Base-by-base conservation (phyloP, 2,797 vertebrate genomes). In the Vireo griseus region DNA sequence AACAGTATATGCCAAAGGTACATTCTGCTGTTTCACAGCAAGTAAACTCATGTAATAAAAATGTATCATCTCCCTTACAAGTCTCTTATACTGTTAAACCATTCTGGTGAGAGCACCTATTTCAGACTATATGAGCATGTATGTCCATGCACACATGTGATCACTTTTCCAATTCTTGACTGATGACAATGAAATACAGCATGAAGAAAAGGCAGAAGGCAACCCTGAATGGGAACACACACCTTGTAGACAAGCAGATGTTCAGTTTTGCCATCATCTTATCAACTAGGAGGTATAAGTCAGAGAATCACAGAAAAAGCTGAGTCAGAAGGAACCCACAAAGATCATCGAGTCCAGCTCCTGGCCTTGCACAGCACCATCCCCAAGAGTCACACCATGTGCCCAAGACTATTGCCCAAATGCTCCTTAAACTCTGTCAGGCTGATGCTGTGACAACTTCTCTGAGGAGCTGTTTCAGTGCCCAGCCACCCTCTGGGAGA, bases 311-410 rank as follows among this genome's bases (percentile, higher is more conserved):
- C 33, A 69, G 11, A 40, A 48, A 17, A 54, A 61, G 6, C 8
- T 47, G 55, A 47, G 20, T 29, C 47, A 33, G 33, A 61, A 86
- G 47, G 11, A 29, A 62, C 7, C 11, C 29, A 21, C 40, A 47
- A 52, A 0, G 0, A 47, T 2, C 12, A n/a, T 9, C 18, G 22
- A 59, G 8, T 67, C 21, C 45, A 52, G 1, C 33, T 76, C 55
- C 47, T 3, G 3, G 29, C 8, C 11, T 13, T 14, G 33, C 29
- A 4, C 39, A 76, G 40, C 24, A 47, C 33, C 33, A 54, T 39
- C 33, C 45, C 29, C 40, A 54, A 8, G 24, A 68, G 13, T 39
- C 55, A 47, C 40, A 47, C 16, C 29, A 8, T 7, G 55, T 40
- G 40, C 33, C 20, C 6, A 5, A 33, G 24, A 76, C 7, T 16